These are phyloP conservation scores for Limnothrissa miodon DNA, from an alignment of 2,113 vertebrate species.

Conservation along the genomic window DNA sequence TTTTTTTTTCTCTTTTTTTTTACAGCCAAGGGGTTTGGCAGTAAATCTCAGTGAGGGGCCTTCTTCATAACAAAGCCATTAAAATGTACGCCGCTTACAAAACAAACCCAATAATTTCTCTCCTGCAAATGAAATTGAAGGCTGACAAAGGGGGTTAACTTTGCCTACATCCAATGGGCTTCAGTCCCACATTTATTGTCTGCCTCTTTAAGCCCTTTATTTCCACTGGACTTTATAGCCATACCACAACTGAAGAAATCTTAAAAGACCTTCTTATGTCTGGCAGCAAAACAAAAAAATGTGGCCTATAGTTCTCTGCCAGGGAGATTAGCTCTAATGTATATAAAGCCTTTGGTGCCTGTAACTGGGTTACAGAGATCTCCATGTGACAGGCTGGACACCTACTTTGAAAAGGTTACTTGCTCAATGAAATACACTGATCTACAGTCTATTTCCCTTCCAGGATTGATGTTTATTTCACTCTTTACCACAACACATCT, in stretches of 20 bases:
- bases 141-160: conserved; percentile 6
- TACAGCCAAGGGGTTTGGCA: background rate
- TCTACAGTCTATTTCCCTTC: background rate
- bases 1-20: background rate
- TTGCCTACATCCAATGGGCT: background rate
- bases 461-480: conserved; percentile 37
- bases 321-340: conserved; percentile 9
- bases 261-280: background rate
- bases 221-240: conserved; percentile 14
- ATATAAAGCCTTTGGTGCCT: conserved; percentile 24
- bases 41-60: background rate
- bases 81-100: background rate
- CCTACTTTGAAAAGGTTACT: conserved; percentile 19
- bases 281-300: conserved; percentile 19
- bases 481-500: conserved; percentile 28
- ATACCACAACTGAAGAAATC: conserved; percentile 26
- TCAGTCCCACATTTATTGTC: conserved; percentile 13
- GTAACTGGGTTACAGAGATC: conserved; percentile 26
- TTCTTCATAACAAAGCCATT: background rate
- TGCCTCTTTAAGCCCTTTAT: conserved; percentile 22
- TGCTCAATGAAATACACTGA: conserved; percentile 33
- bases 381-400: conserved; percentile 32
- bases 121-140: background rate
- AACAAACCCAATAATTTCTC: conserved; percentile 11
- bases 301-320: background rate